Evolutionary conservation across 2,113 vertebrate genomes (phyloP).

Genomic region (Chionomys nivalis): DNA sequence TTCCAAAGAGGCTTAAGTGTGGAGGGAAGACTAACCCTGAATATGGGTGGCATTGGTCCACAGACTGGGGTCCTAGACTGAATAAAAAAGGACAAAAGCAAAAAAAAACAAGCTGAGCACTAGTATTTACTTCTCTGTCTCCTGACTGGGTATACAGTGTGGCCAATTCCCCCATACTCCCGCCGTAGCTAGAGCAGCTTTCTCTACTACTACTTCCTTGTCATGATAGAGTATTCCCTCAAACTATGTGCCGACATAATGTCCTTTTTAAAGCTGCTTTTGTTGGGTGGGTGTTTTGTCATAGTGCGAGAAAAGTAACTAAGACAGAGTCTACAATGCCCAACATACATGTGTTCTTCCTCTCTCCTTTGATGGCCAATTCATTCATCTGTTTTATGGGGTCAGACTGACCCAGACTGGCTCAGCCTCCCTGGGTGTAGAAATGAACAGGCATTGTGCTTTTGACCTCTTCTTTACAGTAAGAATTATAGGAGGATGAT

Average conservation of each 20-base stretch:
- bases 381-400: not conserved
- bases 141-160: not conserved
- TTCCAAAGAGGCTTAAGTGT: not conserved
- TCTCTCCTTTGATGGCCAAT: not conserved
- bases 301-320: not conserved
- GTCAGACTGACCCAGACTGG: not conserved
- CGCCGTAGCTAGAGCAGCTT: not conserved
- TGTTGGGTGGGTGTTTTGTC: no score
- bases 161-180: not conserved
- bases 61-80: not conserved
- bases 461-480: not conserved
- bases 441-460: not conserved
- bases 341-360: not conserved
- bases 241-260: not conserved
- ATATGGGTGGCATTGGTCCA: not conserved
- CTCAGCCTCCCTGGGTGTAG: not conserved
- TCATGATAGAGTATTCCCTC: not conserved
- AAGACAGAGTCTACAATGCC: not conserved
- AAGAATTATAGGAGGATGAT: not conserved
- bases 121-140: not conserved
- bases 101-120: not conserved
- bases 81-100: not conserved
- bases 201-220: not conserved
- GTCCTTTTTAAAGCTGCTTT: not conserved
- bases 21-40: not conserved